Base-by-base conservation (phyloP, 2,797 vertebrate species). In the Lutjanus campechanus region DNA sequence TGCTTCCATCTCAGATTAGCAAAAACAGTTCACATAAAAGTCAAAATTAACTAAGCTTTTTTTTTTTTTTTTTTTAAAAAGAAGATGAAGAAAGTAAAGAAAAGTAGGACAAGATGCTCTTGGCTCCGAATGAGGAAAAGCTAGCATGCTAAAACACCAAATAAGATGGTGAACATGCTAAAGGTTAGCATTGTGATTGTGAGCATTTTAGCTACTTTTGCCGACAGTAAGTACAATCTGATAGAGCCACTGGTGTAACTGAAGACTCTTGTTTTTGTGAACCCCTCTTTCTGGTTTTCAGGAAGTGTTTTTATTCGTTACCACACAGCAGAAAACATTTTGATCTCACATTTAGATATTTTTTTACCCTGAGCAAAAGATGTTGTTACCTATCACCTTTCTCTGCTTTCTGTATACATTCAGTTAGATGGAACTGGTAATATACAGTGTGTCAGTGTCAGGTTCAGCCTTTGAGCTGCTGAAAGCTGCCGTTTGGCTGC, bases 401-500 rank as follows among this genome's bases (percentile, higher is more conserved):
- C 19, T 20, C 11, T 61, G 29, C 56, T 41, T 5, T 40, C 17
- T 59, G 11, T 41, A 19, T 3, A 7, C 58, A 19, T 40, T 11
- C 7, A 9, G 25, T 58, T 36, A 12, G 40, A 12, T 1, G 1
- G 19, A 61, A 20, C 40, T 43, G 59, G 8, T 20, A 13, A 43
- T 61, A 13, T 11, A 61, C 25, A 25, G 3, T 36, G 5, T 43
- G 41, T 61, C 41, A 8, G 15, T 54, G 5, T 73, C 49, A 19
- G 8, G 49, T 41, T 72, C 51, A 58, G 51, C 43, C 13, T 15
- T 25, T 13, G 17, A 17, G 36, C 40, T 47, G 22, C 49, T 67
- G 61, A 53, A 70, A 44, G 65, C 69, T 77, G 64, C 53, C 54
- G 71, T 73, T 63, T 61, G 69, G 53, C 60, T 44, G 53, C 29